Evolutionary conservation across 1,140 invertebrate species (phyloP), one percentile per base, ranked within the genome.

Genomic region (Sogatella furcifera): DNA sequence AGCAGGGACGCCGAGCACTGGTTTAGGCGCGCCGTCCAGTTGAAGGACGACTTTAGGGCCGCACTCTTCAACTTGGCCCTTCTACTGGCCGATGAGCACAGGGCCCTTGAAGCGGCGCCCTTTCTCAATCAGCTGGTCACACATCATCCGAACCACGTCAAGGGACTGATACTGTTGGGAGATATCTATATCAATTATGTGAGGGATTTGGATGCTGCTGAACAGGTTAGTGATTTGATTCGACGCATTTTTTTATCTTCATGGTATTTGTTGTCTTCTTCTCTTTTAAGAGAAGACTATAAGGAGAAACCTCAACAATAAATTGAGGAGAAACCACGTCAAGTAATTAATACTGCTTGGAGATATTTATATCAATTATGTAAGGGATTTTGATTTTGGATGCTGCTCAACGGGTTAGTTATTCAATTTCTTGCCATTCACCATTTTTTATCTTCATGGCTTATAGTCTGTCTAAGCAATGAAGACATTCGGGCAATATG

Each of bases 161-260:
- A 98, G 78, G 95, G 92, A 17, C 76, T 96, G 10, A 95, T 97
- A 62, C 77, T 98, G 15, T 77, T 97, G 6, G 95, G 95, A 14
- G 95, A 98, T 71, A 95, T 98, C 67, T 96, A 96, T 72, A 94
- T 98, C 43, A 98, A 97, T 73, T 89, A 89, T 63, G 88, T 96
- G 64, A 96, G 96, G 71, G 92, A 98, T 74, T 73, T 97, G 67
- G 90, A 94, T 70, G 89, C 89, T 0, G 92, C 92, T 21, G 90
- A 95, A 76, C 89, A 84, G 71, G 90, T 92, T 74, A 83, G 81
- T 78, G 15, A 77, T 42, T 9, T 31, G 42, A 15, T 46, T 15
- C 4, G 19, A n/a, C n/a, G n/a, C n/a, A n/a, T n/a, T n/a, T n/a
- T n/a, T n/a, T n/a, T n/a, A n/a, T n/a, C n/a, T n/a, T n/a, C n/a